These are phyloP conservation scores for Melanogrammus aeglefinus DNA, from an alignment of 2,797 vertebrate species.

Conservation along the genomic window DNA sequence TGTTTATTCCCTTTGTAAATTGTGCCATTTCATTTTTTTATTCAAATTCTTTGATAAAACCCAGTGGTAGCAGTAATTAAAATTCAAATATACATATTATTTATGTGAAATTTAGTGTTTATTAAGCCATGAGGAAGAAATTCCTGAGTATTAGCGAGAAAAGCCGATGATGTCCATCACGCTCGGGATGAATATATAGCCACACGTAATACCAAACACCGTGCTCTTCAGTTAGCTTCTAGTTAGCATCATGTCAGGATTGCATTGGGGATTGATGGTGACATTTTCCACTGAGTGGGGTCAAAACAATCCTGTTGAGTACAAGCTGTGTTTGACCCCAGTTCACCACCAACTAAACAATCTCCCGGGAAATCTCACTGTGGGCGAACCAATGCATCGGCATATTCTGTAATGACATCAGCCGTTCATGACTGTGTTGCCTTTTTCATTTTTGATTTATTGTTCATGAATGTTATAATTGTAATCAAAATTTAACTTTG, in stretches of 20 bases:
- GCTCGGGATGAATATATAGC: background rate
- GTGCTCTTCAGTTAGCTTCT: background rate
- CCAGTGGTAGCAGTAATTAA: background rate
- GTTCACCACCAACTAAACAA: background rate
- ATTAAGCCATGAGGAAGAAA: background rate
- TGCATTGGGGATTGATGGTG: background rate
- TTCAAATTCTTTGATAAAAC: constrained; percentile 3
- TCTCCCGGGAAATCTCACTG: too few relatives aligned
- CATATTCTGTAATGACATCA: too few relatives aligned
- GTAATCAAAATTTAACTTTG: background rate
- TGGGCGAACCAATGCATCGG: background rate
- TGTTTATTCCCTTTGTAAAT: background rate
- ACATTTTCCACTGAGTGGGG: background rate
- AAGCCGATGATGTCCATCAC: background rate
- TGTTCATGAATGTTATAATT: background rate
- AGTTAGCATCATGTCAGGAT: background rate
- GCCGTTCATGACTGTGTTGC: background rate
- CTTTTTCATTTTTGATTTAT: background rate
- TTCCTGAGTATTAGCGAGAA: background rate
- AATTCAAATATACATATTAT: background rate
- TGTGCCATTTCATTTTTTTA: constrained; percentile 2
- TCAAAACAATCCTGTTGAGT: background rate
- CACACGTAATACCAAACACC: background rate
- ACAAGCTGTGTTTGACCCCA: background rate
- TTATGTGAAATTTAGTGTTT: background rate